A percentile compares a stretch with the other conserved stretches of the same genome.
Conservation (phyloP, 30 jellyfish, hydroid and myxozoan species). For the Cassiopea andromeda region DNA sequence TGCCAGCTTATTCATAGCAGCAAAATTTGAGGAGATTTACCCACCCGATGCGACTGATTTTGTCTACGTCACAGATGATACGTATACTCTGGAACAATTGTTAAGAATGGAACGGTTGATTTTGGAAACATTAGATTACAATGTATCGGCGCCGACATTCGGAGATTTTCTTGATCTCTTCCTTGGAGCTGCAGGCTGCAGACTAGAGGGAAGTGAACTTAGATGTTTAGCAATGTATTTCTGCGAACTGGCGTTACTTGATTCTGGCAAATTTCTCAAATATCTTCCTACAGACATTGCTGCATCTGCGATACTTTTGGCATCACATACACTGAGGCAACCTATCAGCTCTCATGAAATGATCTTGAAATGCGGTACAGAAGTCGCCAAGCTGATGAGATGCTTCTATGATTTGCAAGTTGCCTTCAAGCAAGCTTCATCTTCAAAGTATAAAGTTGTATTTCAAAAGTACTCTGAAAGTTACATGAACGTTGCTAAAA, state of each 20-base stretch:
- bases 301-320: constrained; percentile 56
- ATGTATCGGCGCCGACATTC: constrained; percentile 86
- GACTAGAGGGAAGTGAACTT: not conserved
- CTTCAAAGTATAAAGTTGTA: constrained; percentile 67
- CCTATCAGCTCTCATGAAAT: constrained; percentile 30
- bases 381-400: constrained; percentile 42
- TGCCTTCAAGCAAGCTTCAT: constrained; percentile 58
- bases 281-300: constrained; percentile 68
- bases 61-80: constrained; percentile 97
- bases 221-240: constrained; percentile 42
- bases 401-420: constrained; percentile 70
- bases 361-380: constrained; percentile 47
- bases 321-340: constrained; percentile 44
- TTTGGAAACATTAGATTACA: constrained; percentile 75
- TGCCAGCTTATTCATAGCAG: constrained; percentile 94
- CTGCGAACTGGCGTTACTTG: constrained; percentile 67
- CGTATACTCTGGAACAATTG: constrained; percentile 89
- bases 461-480: constrained; percentile 67
- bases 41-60: constrained; percentile 97
- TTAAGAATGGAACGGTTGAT: constrained; percentile 91
- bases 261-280: constrained; percentile 42
- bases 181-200: constrained; percentile 74
- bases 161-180: constrained; percentile 75
- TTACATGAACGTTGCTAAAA: constrained; percentile 41
- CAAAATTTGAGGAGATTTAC: constrained; percentile 95